Percentiles rank a stretch among this genome's conserved stretches.
Evolutionary conservation across 2,797 vertebrate genomes (phyloP).

Genomic region (Falco biarmicus): DNA sequence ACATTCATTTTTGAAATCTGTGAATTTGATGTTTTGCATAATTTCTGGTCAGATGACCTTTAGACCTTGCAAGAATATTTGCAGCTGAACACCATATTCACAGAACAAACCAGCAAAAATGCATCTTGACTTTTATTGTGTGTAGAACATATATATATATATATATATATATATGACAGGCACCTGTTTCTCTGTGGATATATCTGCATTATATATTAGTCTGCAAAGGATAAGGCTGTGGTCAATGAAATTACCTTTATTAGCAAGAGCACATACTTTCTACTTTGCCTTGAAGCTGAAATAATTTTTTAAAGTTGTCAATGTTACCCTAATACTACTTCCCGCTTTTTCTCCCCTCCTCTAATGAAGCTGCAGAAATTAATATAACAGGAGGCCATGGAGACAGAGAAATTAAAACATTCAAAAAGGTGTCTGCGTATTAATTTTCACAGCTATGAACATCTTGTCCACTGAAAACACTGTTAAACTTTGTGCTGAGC

Average conservation of each 20-base stretch:
- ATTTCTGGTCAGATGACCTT: background rate
- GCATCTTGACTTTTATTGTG: background rate
- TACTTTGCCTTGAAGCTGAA: background rate
- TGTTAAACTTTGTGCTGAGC: background rate
- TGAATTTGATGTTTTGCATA: background rate
- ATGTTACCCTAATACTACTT: background rate
- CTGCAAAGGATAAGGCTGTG: background rate
- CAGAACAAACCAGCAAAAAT: background rate
- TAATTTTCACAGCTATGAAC: background rate
- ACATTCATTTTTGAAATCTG: background rate
- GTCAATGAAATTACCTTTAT: background rate
- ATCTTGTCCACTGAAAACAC: background rate
- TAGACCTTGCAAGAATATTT: background rate
- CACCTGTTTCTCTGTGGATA: background rate
- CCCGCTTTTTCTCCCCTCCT: fast-evolving
- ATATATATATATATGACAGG: background rate
- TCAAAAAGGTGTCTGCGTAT: background rate
- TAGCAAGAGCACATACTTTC: background rate
- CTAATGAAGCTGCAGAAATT: background rate
- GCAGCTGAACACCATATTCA: background rate
- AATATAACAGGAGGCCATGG: background rate
- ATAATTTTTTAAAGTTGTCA: background rate
- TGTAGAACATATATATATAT: background rate
- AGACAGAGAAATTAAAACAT: background rate
- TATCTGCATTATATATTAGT: background rate